Evolutionary conservation across 30 jellyfish, hydroid and myxozoan species (phyloP), one percentile per base, ranked within the genome.

Genomic region (Phacellophora camtschatica): DNA sequence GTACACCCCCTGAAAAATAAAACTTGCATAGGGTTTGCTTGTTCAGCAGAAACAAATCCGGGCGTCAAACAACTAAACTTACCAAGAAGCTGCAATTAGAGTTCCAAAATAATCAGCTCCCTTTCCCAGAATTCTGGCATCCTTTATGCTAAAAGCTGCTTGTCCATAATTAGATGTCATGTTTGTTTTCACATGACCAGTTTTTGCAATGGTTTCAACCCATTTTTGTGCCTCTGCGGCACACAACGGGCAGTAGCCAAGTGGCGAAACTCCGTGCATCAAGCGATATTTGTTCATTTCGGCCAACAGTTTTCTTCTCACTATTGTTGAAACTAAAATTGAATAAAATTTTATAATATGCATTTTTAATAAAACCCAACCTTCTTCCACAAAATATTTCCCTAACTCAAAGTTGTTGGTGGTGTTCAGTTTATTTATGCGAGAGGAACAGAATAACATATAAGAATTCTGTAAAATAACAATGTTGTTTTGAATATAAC

Each of bases 71-170:
- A n/a, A n/a, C n/a, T n/a, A n/a, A 0, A 64, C 97, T 70, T 86
- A 93, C 99, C 96, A 77, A 20, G 93, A 37, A 29, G 99, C 99
- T 25, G 99, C 96, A 31, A 93, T 95, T 49, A 93, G 65, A 0
- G 99, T 93, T 27, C 99, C 99, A 66, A 93, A 62, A 56, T 86
- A 93, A 36, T 93, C 97, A 12, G 97, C 95, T 8, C 99, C 99
- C 57, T 87, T 94, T 32, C 72, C 86, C 12, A 93, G 20, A 55
- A 81, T 95, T 15, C 82, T 82, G 11, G 78, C 77, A 45, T 88
- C 96, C 55, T 87, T 86, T n/a, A 87, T 33, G 9, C 95, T 67
- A 83, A 93, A 93, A 8, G 82, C 88, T 35, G 92, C 87, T 51
- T 93, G 97, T 20, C 99, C 99, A 77, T 88, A 86, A 24, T 61